Base-by-base conservation (phyloP, 1,140 invertebrate genomes). In the Rhagoletis pomonella region DNA sequence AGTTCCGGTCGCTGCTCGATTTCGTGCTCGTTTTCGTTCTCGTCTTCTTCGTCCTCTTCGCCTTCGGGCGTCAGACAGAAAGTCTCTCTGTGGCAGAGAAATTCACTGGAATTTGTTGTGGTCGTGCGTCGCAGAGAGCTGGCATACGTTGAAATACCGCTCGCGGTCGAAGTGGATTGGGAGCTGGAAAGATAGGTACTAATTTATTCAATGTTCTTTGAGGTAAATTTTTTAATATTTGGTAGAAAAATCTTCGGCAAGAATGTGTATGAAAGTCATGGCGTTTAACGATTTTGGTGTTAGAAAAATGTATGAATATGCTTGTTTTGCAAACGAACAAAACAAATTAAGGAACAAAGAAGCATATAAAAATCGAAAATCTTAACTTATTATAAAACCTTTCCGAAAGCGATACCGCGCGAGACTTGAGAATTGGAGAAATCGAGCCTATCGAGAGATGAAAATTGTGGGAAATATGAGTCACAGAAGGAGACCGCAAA, bases 91-190 rank as follows among this genome's bases (percentile, higher is more conserved):
- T 93, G 92, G 88, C 90, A 92, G 89, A 93, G 88, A 92, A 93
- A 93, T 90, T 93, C 92, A 90, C 92, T 93, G 87, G 92, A 92
- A 91, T 92, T 92, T 89, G 91, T 93, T 87, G 92, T 93, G 89
- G 90, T 91, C 87, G 92, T 93, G 88, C 90, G 90, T 89, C 90
- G 89, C n/a, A 92, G 87, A 73, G 92, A 93, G 90, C 92, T 93
- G 89, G 92, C 92, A 88, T 93, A 93, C 60, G 92, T 93, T 62
- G 92, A 93, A 87, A 93, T 92, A 89, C 92, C 92, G 85, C 92
- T 93, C 81, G 91, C 91, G 44, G 91, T 92, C 19, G 92, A 93
- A n/a, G 91, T 93, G 39, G 92, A 93, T 93, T 94, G 90, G 89
- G 94, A 91, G 89, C 94, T 93, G 93, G 89, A 89, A 93, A 90